Conservation (phyloP, 2,888 invertebrate genomes). For the Dioctria linearis region DNA sequence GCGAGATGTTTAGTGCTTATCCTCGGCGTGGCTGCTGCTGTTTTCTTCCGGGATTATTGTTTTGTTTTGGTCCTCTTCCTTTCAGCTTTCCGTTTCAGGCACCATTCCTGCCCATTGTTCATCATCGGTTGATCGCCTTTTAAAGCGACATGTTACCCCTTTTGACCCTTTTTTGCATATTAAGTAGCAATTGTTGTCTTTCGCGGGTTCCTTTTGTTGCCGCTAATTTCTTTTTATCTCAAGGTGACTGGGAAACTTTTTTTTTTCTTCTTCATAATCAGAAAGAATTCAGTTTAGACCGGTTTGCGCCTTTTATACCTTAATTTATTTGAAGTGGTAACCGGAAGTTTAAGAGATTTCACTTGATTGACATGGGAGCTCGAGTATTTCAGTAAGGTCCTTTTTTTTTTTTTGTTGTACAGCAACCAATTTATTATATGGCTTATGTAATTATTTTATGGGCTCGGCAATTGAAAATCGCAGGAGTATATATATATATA, state of each 20-base stretch:
- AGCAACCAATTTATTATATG: too few species aligned
- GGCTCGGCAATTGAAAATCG: too few species aligned
- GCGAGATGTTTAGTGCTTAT: constrained; percentile 22
- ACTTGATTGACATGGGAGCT: constrained; percentile 52
- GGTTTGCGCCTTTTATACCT: constrained; percentile 20
- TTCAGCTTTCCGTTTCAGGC: constrained; percentile 12
- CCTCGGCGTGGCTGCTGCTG: background rate
- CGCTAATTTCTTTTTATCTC: constrained; percentile 53
- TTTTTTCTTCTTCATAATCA: background rate
- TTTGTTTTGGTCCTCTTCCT: constrained; percentile 49
- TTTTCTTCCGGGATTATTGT: constrained; percentile 36
- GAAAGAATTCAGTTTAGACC: constrained; percentile 25
- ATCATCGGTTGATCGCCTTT: constrained; percentile 29
- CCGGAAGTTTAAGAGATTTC: constrained; percentile 47
- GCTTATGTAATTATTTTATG: too few species aligned
- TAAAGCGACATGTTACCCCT: constrained; percentile 49
- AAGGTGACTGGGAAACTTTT: constrained; percentile 29
- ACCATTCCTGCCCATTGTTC: constrained; percentile 36
- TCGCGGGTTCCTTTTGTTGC: constrained; percentile 54
- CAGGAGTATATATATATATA: too few species aligned
- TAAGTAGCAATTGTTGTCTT: constrained; percentile 59
- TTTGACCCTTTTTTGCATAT: constrained; percentile 55
- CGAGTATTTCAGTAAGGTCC: background rate
- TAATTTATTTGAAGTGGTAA: constrained; percentile 41
- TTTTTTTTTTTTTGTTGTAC: too few species aligned